phyloP scores from a whole-genome alignment of 1,140 invertebrate genomes.

The Eupeodes corollae region DNA sequence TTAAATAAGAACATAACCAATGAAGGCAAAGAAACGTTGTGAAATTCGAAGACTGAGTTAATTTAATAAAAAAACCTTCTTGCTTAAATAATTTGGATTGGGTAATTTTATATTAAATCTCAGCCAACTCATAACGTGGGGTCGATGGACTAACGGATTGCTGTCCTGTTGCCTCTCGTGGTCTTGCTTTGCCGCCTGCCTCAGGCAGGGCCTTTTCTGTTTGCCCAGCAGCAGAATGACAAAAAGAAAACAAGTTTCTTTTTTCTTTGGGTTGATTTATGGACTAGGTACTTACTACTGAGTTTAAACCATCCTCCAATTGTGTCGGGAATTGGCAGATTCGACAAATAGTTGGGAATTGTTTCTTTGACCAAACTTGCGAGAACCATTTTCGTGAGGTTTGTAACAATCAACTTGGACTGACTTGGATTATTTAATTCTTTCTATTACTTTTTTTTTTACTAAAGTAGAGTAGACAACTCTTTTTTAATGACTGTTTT shows the following conservation, averaged over 20 bases:
- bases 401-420: too few species aligned
- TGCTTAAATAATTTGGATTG: not conserved
- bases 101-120: not conserved
- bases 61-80: not conserved
- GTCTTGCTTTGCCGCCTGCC: too few species aligned
- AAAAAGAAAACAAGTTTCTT: not conserved
- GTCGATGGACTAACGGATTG: not conserved
- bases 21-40: too few species aligned
- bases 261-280: constrained; percentile 1
- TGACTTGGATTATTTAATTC: too few species aligned
- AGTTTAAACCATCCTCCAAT: constrained; percentile 68
- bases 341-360: constrained; percentile 63
- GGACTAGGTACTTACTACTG: constrained; percentile 57
- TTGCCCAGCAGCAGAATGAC: too few species aligned
- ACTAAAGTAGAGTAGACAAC: too few species aligned
- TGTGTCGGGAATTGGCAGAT: constrained; percentile 62
- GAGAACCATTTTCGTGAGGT: too few species aligned
- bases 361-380: constrained; percentile 58
- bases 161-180: not conserved
- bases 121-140: not conserved
- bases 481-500: too few species aligned
- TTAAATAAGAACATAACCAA: too few species aligned
- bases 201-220: too few species aligned
- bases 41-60: not conserved
- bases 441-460: too few species aligned